These are phyloP conservation scores for Callocephalon fimbriatum DNA, from an alignment of 2,113 vertebrate genomes.

Conservation along the genomic window DNA sequence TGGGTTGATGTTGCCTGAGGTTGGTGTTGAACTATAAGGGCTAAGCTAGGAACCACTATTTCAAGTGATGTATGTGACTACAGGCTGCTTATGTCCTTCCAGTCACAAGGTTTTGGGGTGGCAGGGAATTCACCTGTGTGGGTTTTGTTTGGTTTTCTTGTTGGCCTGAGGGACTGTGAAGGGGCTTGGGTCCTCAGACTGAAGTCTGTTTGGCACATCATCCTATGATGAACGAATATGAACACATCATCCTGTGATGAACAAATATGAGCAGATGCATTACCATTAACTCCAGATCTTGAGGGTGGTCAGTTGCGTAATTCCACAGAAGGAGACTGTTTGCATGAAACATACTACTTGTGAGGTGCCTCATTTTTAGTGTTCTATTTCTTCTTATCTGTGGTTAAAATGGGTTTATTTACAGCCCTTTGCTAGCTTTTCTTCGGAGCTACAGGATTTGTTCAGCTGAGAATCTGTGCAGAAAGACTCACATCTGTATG, in stretches of 20 bases:
- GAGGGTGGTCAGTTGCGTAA: accelerated
- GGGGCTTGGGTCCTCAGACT: neutral
- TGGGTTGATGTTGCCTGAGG: neutral
- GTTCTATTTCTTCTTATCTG: neutral
- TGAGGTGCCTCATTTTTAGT: neutral
- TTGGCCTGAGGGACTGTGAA: neutral
- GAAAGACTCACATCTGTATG: neutral
- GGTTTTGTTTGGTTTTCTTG: neutral
- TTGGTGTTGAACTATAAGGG: accelerated
- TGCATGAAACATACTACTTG: neutral
- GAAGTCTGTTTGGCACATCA: accelerated
- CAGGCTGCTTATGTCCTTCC: neutral
- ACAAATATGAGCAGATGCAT: neutral
- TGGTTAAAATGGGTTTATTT: neutral
- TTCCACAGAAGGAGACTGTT: neutral
- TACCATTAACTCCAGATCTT: neutral
- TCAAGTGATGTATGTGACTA: neutral
- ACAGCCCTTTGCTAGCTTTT: neutral
- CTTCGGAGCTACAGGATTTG: neutral
- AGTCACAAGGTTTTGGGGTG: neutral
- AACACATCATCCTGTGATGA: accelerated
- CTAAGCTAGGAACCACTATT: neutral
- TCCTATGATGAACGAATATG: neutral
- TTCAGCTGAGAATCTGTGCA: neutral
- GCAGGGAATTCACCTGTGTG: neutral